These are phyloP conservation scores for Mizuhopecten yessoensis DNA, from an alignment of 1,140 invertebrate genomes.

Conservation along the genomic window DNA sequence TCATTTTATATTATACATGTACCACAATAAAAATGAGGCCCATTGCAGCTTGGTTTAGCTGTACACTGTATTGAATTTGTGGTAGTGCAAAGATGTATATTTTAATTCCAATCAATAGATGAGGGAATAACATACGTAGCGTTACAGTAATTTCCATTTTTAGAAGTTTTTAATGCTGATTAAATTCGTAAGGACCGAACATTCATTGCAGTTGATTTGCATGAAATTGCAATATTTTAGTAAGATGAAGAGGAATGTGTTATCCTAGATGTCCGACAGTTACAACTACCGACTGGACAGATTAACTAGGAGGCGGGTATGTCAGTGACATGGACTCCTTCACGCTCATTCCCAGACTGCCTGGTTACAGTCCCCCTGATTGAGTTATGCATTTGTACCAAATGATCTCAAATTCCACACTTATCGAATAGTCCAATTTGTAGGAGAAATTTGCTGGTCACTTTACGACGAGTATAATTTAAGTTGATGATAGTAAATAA, in stretches of 20 bases:
- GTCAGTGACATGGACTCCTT: background rate
- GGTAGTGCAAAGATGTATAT: no score
- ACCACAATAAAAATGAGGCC: no score
- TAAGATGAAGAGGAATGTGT: background rate
- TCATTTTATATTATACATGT: no score
- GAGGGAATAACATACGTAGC: no score
- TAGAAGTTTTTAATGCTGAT: background rate
- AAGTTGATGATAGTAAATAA: conserved; percentile 39
- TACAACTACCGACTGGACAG: background rate
- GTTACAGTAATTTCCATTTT: no score
- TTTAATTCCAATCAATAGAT: no score
- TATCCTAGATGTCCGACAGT: background rate
- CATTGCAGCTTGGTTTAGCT: no score
- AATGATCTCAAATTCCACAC: background rate
- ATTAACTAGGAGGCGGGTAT: background rate
- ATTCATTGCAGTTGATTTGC: background rate
- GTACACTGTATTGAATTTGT: no score
- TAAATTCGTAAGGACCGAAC: background rate
- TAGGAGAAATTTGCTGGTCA: conserved; percentile 25
- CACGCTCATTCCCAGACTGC: background rate
- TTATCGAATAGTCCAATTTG: conserved; percentile 24
- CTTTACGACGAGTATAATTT: conserved; percentile 25
- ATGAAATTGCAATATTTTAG: background rate
- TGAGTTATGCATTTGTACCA: conserved; percentile 27
- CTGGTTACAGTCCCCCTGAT: background rate